phyloP scores from a whole-genome alignment of 1,140 invertebrate genomes.

The Hyposmocoma kahamanoa region DNA sequence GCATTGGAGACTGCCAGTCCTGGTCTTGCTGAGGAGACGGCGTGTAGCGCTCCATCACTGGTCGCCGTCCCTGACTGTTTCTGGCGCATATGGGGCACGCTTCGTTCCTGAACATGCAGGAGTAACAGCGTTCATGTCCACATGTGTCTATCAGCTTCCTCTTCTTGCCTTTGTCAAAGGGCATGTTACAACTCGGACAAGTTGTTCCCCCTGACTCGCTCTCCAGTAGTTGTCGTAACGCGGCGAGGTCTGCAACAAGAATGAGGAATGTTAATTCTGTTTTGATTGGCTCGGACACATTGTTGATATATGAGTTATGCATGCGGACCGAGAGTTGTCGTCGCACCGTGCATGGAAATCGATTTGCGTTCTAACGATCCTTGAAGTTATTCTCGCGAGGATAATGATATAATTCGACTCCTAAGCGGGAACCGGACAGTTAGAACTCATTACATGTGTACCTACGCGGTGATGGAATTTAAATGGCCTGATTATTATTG shows the following conservation, averaged over 20 bases:
- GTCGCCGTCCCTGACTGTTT: constrained; percentile 48
- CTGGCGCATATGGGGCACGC: constrained; percentile 88
- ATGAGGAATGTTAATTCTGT: constrained; percentile 11
- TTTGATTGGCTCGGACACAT: constrained; percentile 4
- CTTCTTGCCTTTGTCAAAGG: constrained; percentile 96
- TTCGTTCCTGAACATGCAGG: constrained; percentile 93
- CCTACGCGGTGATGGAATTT: constrained; percentile 27
- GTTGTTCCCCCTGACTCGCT: constrained; percentile 74
- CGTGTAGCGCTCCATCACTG: constrained; percentile 57
- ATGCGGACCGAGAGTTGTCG: constrained; percentile 22
- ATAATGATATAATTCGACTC: constrained; percentile 20
- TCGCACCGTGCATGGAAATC: constrained; percentile 28
- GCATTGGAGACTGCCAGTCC: constrained; percentile 57
- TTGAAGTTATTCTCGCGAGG: constrained; percentile 23
- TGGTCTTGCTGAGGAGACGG: constrained; percentile 67
- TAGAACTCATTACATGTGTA: constrained; percentile 30
- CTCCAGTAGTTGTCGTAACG: constrained; percentile 61
- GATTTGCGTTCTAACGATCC: constrained; percentile 35
- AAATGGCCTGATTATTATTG: constrained; percentile 29
- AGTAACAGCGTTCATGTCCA: constrained; percentile 94
- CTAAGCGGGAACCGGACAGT: constrained; percentile 10
- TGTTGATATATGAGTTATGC: constrained; percentile 14
- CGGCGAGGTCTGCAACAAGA: constrained; percentile 62
- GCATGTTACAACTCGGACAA: constrained; percentile 91
- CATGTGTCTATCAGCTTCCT: constrained; percentile 94